Evolutionary conservation across 1,140 invertebrate species (phyloP), one percentile per base, ranked within the genome.

Genomic region (Calycopis cecrops): DNA sequence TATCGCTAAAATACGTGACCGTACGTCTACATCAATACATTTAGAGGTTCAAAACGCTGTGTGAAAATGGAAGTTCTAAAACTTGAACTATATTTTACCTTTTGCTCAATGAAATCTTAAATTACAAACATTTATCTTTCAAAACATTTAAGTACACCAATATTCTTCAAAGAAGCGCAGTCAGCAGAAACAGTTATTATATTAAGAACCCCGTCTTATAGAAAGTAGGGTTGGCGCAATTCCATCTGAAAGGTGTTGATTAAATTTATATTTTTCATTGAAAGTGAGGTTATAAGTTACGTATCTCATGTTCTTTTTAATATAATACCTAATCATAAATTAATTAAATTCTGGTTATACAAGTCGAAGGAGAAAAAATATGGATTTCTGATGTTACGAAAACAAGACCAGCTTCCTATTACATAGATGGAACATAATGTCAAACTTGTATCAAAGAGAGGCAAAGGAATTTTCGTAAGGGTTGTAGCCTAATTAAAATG

Each of bases 161-260:
- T 60, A 62, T 60, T 66, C 65, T 65, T 67, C 44, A 53, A 53
- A 55, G 51, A 35, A 63, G 60, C 62, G 52, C 60, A 67, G 60
- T 62, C 67, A 65, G 63, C 67, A 67, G 57, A 68, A 53, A 42
- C 33, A 75, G 67, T 76, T 78, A 74, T 72, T 69, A 67, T 78
- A 78, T 76, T 76, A 72, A 74, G 75, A 76, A 66, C 61, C 66
- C 61, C 53, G 54, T 55, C 58, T 65, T 67, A 63, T 64, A 63
- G 63, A 53, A 52, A 16, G 17, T 9, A 44, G 40, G 40, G 40
- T 17, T 44, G 40, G 14, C 40, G 9, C 14, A 44, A 8, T 17
- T 17, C 6, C 40, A 44, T 44, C 14, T 17, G 21, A 6, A 28
- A 28, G 21, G 21, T 28, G 21, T 28, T 28, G 21, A 28, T 28